Percentiles rank a stretch among this genome's conserved stretches.
phyloP scores from a whole-genome alignment of 1,140 invertebrate species.

The Harpegnathos saltator region DNA sequence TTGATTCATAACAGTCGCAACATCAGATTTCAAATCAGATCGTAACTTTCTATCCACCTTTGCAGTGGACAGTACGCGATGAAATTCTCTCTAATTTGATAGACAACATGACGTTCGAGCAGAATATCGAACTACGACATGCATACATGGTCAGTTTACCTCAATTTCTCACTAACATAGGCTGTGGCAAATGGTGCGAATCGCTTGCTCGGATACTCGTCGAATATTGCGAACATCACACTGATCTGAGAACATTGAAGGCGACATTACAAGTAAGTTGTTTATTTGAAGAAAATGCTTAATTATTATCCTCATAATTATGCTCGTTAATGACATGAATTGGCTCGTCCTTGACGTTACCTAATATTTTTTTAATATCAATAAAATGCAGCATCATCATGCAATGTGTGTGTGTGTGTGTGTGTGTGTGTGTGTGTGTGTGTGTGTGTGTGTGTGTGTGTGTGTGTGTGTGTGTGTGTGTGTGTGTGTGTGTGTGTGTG shows the following conservation, averaged over 20 bases:
- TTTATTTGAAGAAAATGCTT: constrained; percentile 2
- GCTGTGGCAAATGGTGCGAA: constrained; percentile 82
- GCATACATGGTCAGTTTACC: constrained; percentile 82
- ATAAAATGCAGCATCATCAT: neutral
- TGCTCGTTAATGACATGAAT: too few relatives aligned
- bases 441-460: too few relatives aligned
- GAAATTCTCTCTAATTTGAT: constrained; percentile 79
- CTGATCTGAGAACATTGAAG: constrained; percentile 79
- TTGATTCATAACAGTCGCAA: neutral
- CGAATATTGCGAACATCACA: constrained; percentile 82
- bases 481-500: too few relatives aligned
- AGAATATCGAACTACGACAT: constrained; percentile 76
- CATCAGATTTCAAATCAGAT: constrained; percentile 13
- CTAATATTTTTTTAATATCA: neutral
- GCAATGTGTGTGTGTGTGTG: neutral
- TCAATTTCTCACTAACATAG: constrained; percentile 78
- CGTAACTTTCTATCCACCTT: constrained; percentile 39
- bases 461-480: too few relatives aligned
- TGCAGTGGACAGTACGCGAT: constrained; percentile 82
- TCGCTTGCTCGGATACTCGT: constrained; percentile 78
- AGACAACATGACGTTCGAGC: constrained; percentile 82
- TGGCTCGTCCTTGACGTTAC: too few relatives aligned
- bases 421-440: too few relatives aligned
- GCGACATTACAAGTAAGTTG: constrained; percentile 78
- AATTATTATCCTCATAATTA: too few relatives aligned